phyloP scores from a whole-genome alignment of 2,888 invertebrate species.

The Encarsia formosa region DNA sequence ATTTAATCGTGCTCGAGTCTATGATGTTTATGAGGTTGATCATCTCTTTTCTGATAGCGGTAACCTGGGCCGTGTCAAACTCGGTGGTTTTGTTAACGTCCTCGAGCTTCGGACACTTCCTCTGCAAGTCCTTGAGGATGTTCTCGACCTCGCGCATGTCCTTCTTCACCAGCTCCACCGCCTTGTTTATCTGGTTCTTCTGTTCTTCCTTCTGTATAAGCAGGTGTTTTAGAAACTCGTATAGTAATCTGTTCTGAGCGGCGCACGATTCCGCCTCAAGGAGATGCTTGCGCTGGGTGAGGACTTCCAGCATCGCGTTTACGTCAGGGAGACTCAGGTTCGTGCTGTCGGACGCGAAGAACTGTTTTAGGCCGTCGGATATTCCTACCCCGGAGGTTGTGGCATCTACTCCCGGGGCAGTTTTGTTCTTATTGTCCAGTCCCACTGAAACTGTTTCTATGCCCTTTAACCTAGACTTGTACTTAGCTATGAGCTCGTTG shows the following conservation, averaged over 20 bases:
- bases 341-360: constrained; percentile 66
- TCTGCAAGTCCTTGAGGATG: constrained; percentile 58
- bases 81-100: constrained; percentile 55
- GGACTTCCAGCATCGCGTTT: constrained; percentile 74
- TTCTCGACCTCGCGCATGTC: constrained; percentile 71
- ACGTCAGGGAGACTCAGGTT: constrained; percentile 74
- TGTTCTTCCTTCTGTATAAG: constrained; percentile 68
- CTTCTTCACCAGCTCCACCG: constrained; percentile 70
- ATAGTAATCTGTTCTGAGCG: constrained; percentile 75
- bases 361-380: constrained; percentile 54
- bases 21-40: constrained; percentile 57
- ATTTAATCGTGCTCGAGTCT: constrained; percentile 52
- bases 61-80: constrained; percentile 54
- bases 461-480: constrained; percentile 57
- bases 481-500: constrained; percentile 75
- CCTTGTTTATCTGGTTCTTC: constrained; percentile 62
- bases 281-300: constrained; percentile 73
- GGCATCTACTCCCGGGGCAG: constrained; percentile 28
- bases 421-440: constrained; percentile 34
- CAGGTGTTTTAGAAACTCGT: constrained; percentile 78
- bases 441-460: constrained; percentile 43
- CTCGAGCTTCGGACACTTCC: constrained; percentile 57
- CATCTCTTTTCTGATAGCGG: constrained; percentile 57
- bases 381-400: constrained; percentile 42
- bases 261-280: constrained; percentile 77